Evolutionary conservation across 2,113 vertebrate species (phyloP).

Genomic region (Pedetes capensis): DNA sequence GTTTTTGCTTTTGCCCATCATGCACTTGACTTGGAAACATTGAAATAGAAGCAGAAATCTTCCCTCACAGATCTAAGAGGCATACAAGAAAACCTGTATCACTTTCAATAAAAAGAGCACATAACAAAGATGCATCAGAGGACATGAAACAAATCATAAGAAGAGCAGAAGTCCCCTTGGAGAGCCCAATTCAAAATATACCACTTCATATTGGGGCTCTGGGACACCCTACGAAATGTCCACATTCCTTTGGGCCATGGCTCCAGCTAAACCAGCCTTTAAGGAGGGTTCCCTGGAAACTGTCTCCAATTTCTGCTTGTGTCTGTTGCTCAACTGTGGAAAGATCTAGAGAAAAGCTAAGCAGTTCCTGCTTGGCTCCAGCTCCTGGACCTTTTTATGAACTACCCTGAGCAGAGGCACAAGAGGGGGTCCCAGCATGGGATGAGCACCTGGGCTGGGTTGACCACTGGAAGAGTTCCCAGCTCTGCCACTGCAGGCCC

Average conservation of each 20-base stretch:
- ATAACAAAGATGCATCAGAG: not conserved
- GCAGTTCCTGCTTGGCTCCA: not conserved
- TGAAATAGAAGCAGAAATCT: not conserved
- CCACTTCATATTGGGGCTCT: not conserved
- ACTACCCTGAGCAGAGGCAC: not conserved
- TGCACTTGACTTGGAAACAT: not conserved
- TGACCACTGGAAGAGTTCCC: not conserved
- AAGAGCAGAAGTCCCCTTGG: not conserved
- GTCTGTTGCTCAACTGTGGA: not conserved
- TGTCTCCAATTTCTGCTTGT: not conserved
- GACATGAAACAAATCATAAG: not conserved
- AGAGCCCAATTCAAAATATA: not conserved
- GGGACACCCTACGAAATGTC: not conserved
- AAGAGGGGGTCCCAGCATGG: not conserved
- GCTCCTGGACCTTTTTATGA: not conserved
- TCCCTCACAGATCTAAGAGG: not conserved
- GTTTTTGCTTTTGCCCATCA: not conserved
- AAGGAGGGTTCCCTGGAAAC: not conserved
- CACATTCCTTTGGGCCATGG: not conserved
- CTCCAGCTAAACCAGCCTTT: not conserved
- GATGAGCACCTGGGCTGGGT: not conserved
- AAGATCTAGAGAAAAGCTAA: not conserved
- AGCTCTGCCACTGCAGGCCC: not conserved
- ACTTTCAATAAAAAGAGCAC: not conserved
- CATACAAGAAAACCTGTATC: not conserved